Percentiles rank a stretch among this genome's conserved stretches.
phyloP scores from a whole-genome alignment of 2,888 invertebrate species.

The Rhingia campestris region DNA sequence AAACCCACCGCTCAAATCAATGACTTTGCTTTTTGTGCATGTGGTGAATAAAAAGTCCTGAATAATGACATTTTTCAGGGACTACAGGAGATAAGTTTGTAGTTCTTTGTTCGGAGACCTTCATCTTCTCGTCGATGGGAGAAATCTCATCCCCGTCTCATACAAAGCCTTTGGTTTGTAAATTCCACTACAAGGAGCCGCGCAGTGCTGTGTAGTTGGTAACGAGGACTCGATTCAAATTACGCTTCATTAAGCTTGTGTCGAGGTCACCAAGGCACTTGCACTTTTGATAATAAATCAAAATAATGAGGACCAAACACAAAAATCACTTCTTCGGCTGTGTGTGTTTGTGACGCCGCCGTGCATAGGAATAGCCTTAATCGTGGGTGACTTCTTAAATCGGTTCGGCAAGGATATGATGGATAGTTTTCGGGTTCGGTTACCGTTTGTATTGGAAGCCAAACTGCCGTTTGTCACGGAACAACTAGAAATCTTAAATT shows the following conservation, averaged over 20 bases:
- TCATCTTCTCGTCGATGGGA: conserved; percentile 37
- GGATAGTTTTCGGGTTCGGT: conserved; percentile 20
- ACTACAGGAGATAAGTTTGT: conserved; percentile 44
- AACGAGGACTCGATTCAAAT: conserved; percentile 34
- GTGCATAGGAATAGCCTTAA: conserved; percentile 1
- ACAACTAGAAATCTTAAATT: conserved; percentile 22
- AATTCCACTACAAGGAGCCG: conserved; percentile 5
- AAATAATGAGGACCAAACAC: conserved; percentile 25
- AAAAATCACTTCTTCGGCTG: conserved; percentile 31
- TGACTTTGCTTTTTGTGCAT: conserved; percentile 46
- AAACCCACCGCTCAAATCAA: conserved; percentile 39
- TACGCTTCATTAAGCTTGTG: conserved; percentile 56
- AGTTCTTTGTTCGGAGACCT: conserved; percentile 60
- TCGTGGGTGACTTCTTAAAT: conserved; percentile 59
- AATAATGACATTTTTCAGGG: conserved; percentile 64
- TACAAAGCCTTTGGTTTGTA: conserved; percentile 23
- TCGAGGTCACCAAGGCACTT: conserved; percentile 46
- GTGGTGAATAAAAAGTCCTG: conserved; percentile 60
- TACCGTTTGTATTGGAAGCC: conserved; percentile 28
- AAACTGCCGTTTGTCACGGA: conserved; percentile 62
- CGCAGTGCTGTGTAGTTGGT: conserved; percentile 9
- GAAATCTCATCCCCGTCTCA: conserved; percentile 9
- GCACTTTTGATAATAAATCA: conserved; percentile 45
- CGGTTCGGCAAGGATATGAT: conserved; percentile 4
- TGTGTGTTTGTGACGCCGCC: neutral